Evolutionary conservation across 2,888 invertebrate species (phyloP).

Genomic region (Cheiracanthium punctorium): DNA sequence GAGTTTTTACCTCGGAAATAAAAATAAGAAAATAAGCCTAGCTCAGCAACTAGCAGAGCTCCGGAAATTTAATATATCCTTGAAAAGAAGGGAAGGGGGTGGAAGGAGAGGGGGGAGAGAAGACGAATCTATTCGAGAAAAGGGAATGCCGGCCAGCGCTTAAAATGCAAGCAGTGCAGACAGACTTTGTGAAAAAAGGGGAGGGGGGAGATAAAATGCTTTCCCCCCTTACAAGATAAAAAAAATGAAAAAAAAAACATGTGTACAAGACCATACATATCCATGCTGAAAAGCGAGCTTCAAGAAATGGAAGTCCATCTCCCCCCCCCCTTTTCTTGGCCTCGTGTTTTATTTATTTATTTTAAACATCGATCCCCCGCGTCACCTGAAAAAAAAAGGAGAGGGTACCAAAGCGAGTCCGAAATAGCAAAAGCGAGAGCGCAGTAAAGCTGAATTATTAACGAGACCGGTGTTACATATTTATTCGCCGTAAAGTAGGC

Average conservation of each 20-base stretch:
- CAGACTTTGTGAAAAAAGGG: constrained; percentile 51
- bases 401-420: constrained; percentile 9
- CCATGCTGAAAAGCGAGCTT: constrained; percentile 47
- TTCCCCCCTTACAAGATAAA: neutral
- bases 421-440: constrained; percentile 1
- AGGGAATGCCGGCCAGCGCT: constrained; percentile 49
- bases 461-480: constrained; percentile 64
- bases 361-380: constrained; percentile 66
- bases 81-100: constrained; percentile 33
- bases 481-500: constrained; percentile 64
- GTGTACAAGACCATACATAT: constrained; percentile 65
- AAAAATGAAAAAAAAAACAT: constrained; percentile 14
- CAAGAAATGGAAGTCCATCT: constrained; percentile 42
- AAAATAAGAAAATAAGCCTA: constrained; percentile 17
- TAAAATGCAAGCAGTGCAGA: constrained; percentile 69
- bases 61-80: constrained; percentile 69
- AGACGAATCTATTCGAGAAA: constrained; percentile 63
- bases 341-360: constrained; percentile 46
- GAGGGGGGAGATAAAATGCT: constrained; percentile 23
- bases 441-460: constrained; percentile 58
- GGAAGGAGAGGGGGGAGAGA: neutral
- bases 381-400: constrained; percentile 48
- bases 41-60: constrained; percentile 65
- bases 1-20: constrained; percentile 28
- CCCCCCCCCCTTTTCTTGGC: constrained; percentile 15